Evolutionary conservation across 1,140 invertebrate species (phyloP), one percentile per base, ranked within the genome.

Genomic region (Trichogramma pretiosum): DNA sequence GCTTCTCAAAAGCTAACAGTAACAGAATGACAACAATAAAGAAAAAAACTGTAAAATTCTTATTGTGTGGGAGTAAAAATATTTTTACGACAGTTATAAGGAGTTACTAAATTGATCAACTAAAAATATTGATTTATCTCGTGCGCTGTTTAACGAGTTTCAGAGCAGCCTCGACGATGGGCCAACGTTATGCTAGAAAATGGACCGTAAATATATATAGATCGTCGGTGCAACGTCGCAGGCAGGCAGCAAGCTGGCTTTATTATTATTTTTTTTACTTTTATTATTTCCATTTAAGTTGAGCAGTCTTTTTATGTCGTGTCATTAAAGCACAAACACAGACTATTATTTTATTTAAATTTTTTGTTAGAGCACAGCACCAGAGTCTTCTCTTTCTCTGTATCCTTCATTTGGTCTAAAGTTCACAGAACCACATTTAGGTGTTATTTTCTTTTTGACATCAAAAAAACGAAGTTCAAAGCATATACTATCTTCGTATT

Each of bases 161-260:
- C 17, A 47, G 45, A 52, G 50, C 50, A 52, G 45, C 45, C 50
- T 52, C 40, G 50, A 51, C 35, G 36, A 41, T 26, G 33, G 43
- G 45, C 47, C 34, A 43, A 47, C 50, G 40, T 42, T 52, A 37
- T 40, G 44, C 46, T 52, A 53, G 55, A 60, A 46, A 55, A 55
- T 41, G 41, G 43, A 37, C 44, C 42, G 37, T 16, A 11, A 11
- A 11, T n/a, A n/a, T n/a, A n/a, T n/a, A n/a, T 30, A n/a, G 23
- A 11, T 24, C 37, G 32, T 51, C 43, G 24, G 11, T 41, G 41
- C 18, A 47, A 54, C 44, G 60, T 64, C 58, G 58, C 65, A 69
- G 67, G 65, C 69, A 72, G 67, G 63, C 68, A 67, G 69, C 60
- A 72, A 68, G 67, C 67, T 72, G 67, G 65, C 69, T 62, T 57